Evolutionary conservation across 2,797 vertebrate species (phyloP).

Genomic region (Acrocephalus scirpaceus): DNA sequence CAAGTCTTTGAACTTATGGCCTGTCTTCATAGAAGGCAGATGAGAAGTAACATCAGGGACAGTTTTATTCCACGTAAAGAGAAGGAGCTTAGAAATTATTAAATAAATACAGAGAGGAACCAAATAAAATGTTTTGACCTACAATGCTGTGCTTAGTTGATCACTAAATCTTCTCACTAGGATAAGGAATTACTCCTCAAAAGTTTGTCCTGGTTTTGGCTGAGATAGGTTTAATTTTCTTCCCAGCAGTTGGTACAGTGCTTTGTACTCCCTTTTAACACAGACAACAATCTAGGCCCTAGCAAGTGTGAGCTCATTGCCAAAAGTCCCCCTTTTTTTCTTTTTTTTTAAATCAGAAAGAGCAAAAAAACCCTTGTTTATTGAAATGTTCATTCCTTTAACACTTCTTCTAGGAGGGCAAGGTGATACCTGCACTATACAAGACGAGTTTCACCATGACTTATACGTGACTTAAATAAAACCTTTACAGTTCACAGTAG

Average conservation of each 20-base stretch:
- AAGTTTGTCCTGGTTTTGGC: background rate
- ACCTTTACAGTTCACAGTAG: background rate
- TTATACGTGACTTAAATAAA: background rate
- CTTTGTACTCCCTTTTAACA: background rate
- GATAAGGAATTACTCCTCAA: background rate
- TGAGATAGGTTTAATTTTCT: background rate
- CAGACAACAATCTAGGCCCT: rapidly evolving
- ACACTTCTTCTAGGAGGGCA: background rate
- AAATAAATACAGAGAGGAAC: background rate
- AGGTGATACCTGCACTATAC: background rate
- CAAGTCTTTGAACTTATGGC: background rate
- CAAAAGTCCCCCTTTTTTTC: background rate
- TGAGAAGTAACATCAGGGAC: background rate
- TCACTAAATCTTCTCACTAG: background rate
- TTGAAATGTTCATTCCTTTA: background rate
- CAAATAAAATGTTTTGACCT: background rate
- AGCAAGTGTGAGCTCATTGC: background rate
- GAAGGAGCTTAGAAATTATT: background rate
- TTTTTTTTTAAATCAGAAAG: background rate
- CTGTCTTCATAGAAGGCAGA: background rate
- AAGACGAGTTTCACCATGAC: background rate
- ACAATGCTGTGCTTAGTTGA: background rate
- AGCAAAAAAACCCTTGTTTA: background rate
- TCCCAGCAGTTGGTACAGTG: background rate
- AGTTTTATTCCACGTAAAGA: background rate